A percentile compares a stretch with the other conserved stretches of the same genome.
Evolutionary conservation across 2,113 vertebrate genomes (phyloP).

Genomic region (Brienomyrus longianalis): DNA sequence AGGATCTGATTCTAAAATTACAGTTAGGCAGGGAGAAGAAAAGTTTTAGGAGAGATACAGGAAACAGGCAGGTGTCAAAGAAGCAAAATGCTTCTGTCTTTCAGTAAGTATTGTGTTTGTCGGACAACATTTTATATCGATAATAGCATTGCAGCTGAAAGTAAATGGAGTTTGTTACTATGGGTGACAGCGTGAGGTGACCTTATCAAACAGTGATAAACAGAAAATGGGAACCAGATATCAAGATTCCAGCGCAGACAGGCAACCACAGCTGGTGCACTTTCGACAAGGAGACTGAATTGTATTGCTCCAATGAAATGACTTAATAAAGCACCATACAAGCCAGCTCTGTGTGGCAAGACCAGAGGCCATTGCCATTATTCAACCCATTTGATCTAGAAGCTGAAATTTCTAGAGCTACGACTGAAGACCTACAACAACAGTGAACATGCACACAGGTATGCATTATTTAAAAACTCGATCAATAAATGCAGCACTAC

Average conservation of each 20-base stretch:
- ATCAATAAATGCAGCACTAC: not conserved
- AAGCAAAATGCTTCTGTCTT: slow-evolving; percentile 24
- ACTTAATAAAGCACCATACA: slow-evolving; percentile 42
- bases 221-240: slow-evolving; percentile 66
- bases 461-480: not conserved
- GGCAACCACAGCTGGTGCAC: slow-evolving; percentile 43
- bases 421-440: not conserved
- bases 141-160: slow-evolving; percentile 60
- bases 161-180: slow-evolving; percentile 66
- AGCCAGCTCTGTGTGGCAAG: not conserved
- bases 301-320: slow-evolving; percentile 37
- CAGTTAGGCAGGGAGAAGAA: not conserved
- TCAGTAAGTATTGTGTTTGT: slow-evolving; percentile 47
- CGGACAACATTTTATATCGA: slow-evolving; percentile 64
- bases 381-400: not conserved
- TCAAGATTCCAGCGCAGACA: slow-evolving; percentile 57
- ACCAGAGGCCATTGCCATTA: not conserved
- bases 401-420: not conserved
- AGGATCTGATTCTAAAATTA: not conserved
- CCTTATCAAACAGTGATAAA: slow-evolving; percentile 73
- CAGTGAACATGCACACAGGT: not conserved
- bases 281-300: slow-evolving; percentile 36
- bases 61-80: not conserved
- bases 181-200: slow-evolving; percentile 62
- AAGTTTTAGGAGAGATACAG: not conserved